Conservation (phyloP, 2,797 vertebrate genomes). For the Acanthurus tractus region DNA sequence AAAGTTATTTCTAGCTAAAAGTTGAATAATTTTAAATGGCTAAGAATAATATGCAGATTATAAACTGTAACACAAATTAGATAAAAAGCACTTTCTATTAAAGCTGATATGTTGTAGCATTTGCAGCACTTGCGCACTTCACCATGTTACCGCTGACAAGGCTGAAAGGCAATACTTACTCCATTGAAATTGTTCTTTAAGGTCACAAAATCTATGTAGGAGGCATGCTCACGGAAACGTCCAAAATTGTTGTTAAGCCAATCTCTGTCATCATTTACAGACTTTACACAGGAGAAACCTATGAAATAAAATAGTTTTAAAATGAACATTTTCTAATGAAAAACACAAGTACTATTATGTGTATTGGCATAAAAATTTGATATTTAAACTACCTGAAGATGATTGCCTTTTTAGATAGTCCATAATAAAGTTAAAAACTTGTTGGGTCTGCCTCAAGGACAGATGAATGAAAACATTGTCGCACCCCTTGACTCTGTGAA, state of each 20-base stretch:
- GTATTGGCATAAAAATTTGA: not conserved
- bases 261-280: constrained; percentile 46
- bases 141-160: too few species aligned
- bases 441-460: constrained; percentile 49
- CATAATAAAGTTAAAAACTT: constrained; percentile 53
- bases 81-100: too few species aligned
- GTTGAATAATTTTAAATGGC: too few species aligned
- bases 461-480: constrained; percentile 54
- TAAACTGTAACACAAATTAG: too few species aligned
- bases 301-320: not conserved
- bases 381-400: constrained; percentile 41
- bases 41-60: too few species aligned
- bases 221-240: constrained; percentile 55
- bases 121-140: too few species aligned
- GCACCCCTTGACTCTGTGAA: constrained; percentile 69
- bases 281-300: constrained; percentile 65
- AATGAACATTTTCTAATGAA: not conserved
- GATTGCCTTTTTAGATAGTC: constrained; percentile 57
- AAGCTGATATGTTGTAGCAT: too few species aligned
- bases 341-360: not conserved
- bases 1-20: too few species aligned
- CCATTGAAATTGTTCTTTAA: constrained; percentile 71
- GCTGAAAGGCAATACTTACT: constrained; percentile 46
- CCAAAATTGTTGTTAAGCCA: constrained; percentile 73
- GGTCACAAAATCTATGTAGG: constrained; percentile 55